phyloP scores from a whole-genome alignment of 1,140 invertebrate species.

The Ostrea edulis region DNA sequence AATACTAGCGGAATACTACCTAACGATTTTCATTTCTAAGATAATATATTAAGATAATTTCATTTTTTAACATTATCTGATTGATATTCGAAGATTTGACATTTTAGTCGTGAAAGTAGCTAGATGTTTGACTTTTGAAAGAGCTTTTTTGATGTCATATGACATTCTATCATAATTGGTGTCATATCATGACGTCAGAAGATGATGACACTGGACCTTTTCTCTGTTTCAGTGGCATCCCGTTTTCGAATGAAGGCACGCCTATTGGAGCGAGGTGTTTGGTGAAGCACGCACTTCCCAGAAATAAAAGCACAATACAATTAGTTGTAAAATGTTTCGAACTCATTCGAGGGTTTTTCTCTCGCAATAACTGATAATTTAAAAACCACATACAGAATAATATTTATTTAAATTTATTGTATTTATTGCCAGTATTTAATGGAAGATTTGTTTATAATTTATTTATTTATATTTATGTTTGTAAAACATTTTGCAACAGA shows the following conservation, averaged over 20 bases:
- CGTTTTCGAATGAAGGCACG: conserved; percentile 59
- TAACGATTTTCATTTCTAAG: not conserved
- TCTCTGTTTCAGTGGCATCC: conserved; percentile 61
- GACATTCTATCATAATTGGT: not conserved
- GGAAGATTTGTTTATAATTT: not conserved
- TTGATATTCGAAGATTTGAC: not conserved
- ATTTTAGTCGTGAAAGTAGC: not conserved
- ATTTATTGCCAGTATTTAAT: not conserved
- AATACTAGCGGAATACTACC: not conserved
- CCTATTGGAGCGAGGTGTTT: conserved; percentile 37
- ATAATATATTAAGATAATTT: not conserved
- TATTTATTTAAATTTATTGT: not conserved
- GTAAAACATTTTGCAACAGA: conserved; percentile 28
- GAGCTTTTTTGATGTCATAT: not conserved
- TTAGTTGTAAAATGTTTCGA: conserved; percentile 26
- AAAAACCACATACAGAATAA: not conserved
- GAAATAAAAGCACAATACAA: conserved; percentile 10
- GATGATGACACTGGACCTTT: conserved; percentile 27
- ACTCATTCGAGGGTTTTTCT: not conserved
- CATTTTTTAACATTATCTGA: not conserved
- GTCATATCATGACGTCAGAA: not conserved
- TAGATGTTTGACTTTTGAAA: not conserved
- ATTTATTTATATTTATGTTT: conserved; percentile 2
- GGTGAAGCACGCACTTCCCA: conserved; percentile 25
- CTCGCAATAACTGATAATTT: not conserved